These are phyloP conservation scores for Platyrinchus mystaceus DNA, from an alignment of 2,797 vertebrate species.

Conservation along the genomic window DNA sequence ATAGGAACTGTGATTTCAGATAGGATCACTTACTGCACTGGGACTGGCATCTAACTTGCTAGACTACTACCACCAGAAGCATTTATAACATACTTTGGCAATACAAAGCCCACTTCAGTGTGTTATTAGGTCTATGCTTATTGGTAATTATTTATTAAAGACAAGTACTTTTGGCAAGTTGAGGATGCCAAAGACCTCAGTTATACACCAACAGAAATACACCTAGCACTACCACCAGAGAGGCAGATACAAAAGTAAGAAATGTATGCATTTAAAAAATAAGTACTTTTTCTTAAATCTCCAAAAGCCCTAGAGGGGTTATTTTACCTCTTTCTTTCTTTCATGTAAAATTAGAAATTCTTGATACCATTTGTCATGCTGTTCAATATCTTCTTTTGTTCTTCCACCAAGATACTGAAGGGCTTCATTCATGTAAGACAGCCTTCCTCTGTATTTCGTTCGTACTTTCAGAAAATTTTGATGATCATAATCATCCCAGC, in stretches of 20 bases:
- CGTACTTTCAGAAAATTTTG: conserved; percentile 84
- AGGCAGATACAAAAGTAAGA: neutral
- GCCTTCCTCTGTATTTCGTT: conserved; percentile 82
- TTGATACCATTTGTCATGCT: conserved; percentile 87
- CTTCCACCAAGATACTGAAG: conserved; percentile 81
- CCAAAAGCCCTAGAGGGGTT: neutral
- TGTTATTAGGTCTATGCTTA: neutral
- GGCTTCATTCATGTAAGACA: conserved; percentile 80
- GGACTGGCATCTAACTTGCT: neutral
- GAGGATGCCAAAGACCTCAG: neutral
- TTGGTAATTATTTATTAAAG: neutral
- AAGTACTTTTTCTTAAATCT: neutral
- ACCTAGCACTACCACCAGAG: neutral
- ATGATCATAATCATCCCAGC: conserved; percentile 92
- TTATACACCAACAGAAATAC: neutral
- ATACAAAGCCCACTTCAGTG: neutral
- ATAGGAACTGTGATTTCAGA: neutral
- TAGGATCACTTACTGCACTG: neutral
- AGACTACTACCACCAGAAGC: neutral
- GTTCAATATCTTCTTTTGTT: conserved; percentile 81
- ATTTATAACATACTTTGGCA: neutral
- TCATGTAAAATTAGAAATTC: conserved; percentile 84
- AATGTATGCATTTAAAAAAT: neutral
- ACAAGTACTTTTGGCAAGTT: neutral
- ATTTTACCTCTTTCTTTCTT: conserved; percentile 87